Conservation (phyloP, 2,797 vertebrate genomes). For the Alcedo quadribrachys region DNA sequence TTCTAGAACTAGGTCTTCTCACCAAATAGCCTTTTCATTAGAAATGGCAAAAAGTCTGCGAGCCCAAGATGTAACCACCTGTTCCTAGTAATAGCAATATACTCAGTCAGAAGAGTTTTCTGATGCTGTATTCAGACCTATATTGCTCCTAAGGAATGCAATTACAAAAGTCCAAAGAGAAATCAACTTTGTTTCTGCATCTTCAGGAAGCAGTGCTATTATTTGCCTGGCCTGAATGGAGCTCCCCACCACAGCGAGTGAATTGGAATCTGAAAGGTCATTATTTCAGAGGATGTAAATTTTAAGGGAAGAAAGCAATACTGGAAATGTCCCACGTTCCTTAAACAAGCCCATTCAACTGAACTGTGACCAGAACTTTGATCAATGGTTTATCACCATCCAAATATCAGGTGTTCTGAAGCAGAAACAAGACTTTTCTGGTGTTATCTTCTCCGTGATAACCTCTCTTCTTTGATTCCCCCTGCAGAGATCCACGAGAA, state of each 20-base stretch:
- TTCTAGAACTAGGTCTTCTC: background rate
- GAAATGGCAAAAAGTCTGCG: background rate
- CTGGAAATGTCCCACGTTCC: conserved; percentile 50
- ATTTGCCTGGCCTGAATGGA: conserved; percentile 76
- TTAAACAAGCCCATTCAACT: conserved; percentile 61
- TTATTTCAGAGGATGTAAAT: conserved; percentile 75
- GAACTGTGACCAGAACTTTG: conserved; percentile 61
- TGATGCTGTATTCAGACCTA: background rate
- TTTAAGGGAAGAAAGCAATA: conserved; percentile 63
- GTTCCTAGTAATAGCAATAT: background rate
- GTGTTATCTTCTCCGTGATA: conserved; percentile 6
- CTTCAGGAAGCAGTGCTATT: background rate
- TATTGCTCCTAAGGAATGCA: background rate
- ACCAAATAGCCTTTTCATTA: background rate
- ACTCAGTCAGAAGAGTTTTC: background rate
- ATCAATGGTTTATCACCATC: conserved; percentile 24
- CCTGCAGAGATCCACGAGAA: conserved; percentile 58
- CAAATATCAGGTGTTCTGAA: conserved; percentile 37
- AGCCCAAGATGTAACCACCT: background rate
- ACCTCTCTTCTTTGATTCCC: conserved; percentile 24
- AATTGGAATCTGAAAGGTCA: conserved; percentile 67
- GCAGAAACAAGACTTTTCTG: conserved; percentile 11
- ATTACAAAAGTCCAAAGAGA: background rate
- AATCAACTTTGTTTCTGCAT: background rate
- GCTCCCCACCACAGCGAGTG: conserved; percentile 73